Evolutionary conservation across 2,113 vertebrate genomes (phyloP).

Genomic region (Carassius carassius): DNA sequence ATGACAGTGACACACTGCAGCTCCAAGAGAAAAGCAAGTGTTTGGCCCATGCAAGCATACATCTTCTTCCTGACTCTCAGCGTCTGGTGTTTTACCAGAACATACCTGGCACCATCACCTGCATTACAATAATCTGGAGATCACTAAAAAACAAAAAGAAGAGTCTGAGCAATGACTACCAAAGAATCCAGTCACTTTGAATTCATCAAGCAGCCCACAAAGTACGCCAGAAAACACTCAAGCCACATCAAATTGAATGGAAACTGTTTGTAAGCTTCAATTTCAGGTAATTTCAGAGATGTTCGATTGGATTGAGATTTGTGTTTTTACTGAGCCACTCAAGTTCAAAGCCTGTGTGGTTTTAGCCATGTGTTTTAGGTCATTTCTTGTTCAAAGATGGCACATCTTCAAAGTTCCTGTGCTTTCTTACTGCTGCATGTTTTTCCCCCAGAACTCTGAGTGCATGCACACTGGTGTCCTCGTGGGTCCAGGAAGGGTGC

Average conservation of each 20-base stretch:
- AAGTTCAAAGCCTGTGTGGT: not conserved
- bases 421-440: not conserved
- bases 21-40: not conserved
- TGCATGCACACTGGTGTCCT: too few species aligned
- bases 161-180: not conserved
- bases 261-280: slow-evolving; percentile 1
- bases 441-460: not conserved
- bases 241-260: not conserved
- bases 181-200: not conserved
- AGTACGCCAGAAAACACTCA: not conserved
- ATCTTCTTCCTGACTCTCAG: slow-evolving; percentile 11
- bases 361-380: not conserved
- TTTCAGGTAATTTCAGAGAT: not conserved
- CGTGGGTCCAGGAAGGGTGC: too few species aligned
- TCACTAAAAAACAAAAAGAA: not conserved
- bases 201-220: not conserved
- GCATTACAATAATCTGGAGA: not conserved
- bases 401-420: not conserved
- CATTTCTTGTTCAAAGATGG: not conserved
- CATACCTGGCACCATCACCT: slow-evolving; percentile 7
- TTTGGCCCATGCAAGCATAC: not conserved
- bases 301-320: not conserved
- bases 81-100: slow-evolving; percentile 23
- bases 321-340: not conserved
- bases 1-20: slow-evolving; percentile 64